These are phyloP conservation scores for Anguilla japonica DNA, from an alignment of 2,113 vertebrate species.

Conservation along the genomic window DNA sequence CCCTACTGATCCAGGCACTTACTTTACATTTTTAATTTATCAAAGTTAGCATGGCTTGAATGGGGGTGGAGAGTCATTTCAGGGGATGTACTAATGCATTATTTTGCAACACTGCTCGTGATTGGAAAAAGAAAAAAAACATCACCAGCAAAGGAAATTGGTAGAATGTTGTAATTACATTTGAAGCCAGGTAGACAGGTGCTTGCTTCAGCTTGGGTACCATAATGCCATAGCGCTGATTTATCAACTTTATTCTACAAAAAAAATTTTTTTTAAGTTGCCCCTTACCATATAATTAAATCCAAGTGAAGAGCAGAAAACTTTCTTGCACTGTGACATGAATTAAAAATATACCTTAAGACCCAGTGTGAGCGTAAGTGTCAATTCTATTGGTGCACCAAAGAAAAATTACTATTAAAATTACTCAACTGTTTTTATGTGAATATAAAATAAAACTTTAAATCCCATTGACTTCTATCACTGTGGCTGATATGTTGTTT, in stretches of 20 bases:
- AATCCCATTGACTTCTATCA: no score
- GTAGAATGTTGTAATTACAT: not conserved
- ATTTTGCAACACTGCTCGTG: not conserved
- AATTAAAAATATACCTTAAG: no score
- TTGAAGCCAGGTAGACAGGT: not conserved
- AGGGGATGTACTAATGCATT: not conserved
- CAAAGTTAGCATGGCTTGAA: constrained; percentile 12
- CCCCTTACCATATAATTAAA: no score
- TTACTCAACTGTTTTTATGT: no score
- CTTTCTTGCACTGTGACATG: no score
- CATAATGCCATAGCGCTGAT: not conserved
- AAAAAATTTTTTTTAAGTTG: no score
- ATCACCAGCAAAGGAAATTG: not conserved
- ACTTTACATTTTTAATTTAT: constrained; percentile 27
- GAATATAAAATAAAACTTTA: no score
- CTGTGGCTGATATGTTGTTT: no score
- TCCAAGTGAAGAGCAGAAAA: no score
- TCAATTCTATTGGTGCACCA: no score
- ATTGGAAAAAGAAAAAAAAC: not conserved
- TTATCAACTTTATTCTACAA: not conserved
- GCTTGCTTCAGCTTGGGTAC: not conserved
- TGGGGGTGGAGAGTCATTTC: not conserved
- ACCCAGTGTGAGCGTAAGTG: no score
- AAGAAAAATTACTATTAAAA: no score
- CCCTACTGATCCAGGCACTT: constrained; percentile 1